phyloP scores from a whole-genome alignment of 2,888 invertebrate genomes.

The Caenorhabditis sp. region DNA sequence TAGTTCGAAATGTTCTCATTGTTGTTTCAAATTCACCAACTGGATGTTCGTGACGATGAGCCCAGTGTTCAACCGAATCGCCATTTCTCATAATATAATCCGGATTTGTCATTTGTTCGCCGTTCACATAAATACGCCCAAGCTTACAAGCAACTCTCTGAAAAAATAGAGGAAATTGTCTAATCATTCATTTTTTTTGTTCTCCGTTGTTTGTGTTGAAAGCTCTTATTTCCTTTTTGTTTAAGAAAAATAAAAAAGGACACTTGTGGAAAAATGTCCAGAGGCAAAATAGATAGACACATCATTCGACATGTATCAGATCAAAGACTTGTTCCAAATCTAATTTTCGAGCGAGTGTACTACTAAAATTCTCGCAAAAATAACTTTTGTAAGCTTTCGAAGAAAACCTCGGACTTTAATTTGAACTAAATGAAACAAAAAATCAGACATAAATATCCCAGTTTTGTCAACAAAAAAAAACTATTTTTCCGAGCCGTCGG shows the following conservation, averaged over 20 bases:
- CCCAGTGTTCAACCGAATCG: slow-evolving; percentile 63
- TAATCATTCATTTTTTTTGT: no score
- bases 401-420: no score
- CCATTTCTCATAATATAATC: slow-evolving; percentile 87
- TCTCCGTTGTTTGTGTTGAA: background rate
- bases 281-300: background rate
- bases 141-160: slow-evolving; percentile 86
- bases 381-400: no score
- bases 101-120: slow-evolving; percentile 81
- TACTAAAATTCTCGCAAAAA: no score
- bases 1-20: background rate
- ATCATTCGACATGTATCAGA: background rate
- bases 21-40: slow-evolving; percentile 18
- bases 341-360: background rate
- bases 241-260: background rate
- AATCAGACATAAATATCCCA: no score
- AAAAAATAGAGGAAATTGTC: slow-evolving; percentile 31
- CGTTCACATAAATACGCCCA: slow-evolving; percentile 91
- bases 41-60: slow-evolving; percentile 67
- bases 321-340: background rate
- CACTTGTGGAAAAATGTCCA: background rate
- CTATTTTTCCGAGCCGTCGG: no score
- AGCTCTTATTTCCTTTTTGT: background rate
- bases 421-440: no score
- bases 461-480: no score